These are phyloP conservation scores for Crocodylus rhombifer DNA, from an alignment of 2,797 vertebrate genomes.

Conservation along the genomic window DNA sequence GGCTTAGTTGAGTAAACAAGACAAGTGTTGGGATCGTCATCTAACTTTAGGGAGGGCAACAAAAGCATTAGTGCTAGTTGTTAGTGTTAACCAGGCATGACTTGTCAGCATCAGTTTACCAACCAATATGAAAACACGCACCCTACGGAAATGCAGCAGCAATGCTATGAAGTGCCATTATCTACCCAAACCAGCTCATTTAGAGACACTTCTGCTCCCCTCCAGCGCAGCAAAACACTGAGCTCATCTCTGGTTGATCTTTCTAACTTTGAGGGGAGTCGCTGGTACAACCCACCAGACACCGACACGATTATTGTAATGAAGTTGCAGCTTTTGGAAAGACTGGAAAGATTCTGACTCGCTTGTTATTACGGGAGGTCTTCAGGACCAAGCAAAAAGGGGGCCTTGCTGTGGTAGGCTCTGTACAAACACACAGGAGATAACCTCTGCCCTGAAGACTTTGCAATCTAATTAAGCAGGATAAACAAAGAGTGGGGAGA, in stretches of 20 bases:
- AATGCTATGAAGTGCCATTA: not conserved
- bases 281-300: not conserved
- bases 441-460: not conserved
- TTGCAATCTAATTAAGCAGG: fast-evolving
- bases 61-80: not conserved
- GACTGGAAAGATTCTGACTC: fast-evolving
- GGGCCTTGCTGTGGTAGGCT: not conserved
- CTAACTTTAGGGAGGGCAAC: not conserved
- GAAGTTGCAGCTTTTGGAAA: not conserved
- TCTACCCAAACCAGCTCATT: not conserved
- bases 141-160: too few species aligned
- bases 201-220: not conserved
- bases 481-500: not conserved
- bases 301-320: not conserved
- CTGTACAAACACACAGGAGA: not conserved
- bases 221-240: not conserved
- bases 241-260: fast-evolving
- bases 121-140: not conserved
- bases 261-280: not conserved
- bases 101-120: not conserved
- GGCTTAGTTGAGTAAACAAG: not conserved
- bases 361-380: fast-evolving
- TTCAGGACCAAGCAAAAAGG: not conserved
- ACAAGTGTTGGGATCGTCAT: not conserved
- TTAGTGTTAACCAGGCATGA: not conserved